Conservation (phyloP, 1,140 invertebrate genomes). For the Zaprionus kolodkinae region DNA sequence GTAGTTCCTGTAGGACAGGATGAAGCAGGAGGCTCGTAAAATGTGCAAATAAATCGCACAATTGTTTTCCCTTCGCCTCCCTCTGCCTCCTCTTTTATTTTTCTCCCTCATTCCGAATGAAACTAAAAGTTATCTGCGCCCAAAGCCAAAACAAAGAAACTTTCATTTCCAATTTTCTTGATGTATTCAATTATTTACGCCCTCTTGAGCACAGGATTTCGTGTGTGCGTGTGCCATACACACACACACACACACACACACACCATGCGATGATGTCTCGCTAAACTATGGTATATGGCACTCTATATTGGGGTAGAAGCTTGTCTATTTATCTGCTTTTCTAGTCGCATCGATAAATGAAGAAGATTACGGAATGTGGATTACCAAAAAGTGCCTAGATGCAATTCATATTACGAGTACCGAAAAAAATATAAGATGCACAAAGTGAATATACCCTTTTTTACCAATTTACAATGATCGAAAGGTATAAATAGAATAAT, state of each 20-base stretch:
- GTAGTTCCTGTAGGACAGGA: background rate
- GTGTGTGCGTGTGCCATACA: constrained; percentile 55
- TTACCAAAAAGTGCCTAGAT: no score
- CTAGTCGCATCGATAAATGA: constrained; percentile 3
- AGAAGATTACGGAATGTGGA: background rate
- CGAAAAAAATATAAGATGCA: no score
- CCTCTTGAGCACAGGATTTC: constrained; percentile 75
- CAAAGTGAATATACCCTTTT: no score
- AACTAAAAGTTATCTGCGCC: constrained; percentile 79
- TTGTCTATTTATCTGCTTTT: constrained; percentile 11
- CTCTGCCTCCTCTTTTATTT: background rate
- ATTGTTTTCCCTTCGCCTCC: constrained; percentile 45
- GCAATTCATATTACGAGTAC: background rate
- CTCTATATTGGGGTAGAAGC: background rate
- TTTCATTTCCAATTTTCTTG: constrained; percentile 83
- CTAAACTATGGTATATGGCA: background rate
- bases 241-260: constrained; percentile 7
- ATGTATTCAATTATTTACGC: constrained; percentile 83
- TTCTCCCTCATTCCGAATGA: constrained; percentile 32
- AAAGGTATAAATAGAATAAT: no score
- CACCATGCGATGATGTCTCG: constrained; percentile 24
- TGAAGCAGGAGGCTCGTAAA: constrained; percentile 50
- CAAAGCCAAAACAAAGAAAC: constrained; percentile 77
- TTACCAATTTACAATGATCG: no score
- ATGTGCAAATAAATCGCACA: constrained; percentile 81